Base-by-base conservation (phyloP, 2,888 invertebrate species). In the Rhingia campestris region DNA sequence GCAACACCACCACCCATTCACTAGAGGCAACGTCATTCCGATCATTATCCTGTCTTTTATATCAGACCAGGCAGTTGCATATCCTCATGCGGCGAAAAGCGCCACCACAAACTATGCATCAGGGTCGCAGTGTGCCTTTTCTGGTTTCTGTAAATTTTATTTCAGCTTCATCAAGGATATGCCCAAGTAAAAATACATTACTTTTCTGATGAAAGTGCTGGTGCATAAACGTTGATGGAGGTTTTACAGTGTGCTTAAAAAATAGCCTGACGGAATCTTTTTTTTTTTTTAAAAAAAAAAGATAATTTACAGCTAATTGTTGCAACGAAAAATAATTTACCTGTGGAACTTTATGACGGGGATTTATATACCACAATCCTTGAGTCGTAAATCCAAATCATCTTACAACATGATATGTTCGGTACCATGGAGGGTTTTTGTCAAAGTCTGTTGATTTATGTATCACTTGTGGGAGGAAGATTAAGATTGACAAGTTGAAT, bases 131-230 rank as follows among this genome's bases (percentile, higher is more conserved):
- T 4, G 43, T 12, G 14, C 30, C 10, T 73, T 49, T 22, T 2
- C 54, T 49, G 47, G 47, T 54, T 63, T 66, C 41, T 64, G 63
- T 70, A 70, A 81, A 70, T 76, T 81, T 77, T 72, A 82, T 77
- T 77, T 37, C 53, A 72, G 59, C 47, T 41, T 59, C 64, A 64
- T 81, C 76, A 76, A 72, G 81, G 66, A 77, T 77, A 59, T 76
- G 76, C 64, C 45, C 64, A 81, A 81, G 53, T 47, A 56, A 64
- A 47, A 43, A 32, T 12, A 61, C 69, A 81, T 81, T 81, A 81
- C 81, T 75, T 75, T n/a, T 70, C 75, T 53, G 58, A 47, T 66
- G 41, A 32, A 64, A 67, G 70, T 76, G 43, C 69, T 33, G 9
- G 32, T 12, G 75, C 63, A 59, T 53, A 76, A 59, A 59, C 45